A percentile compares a stretch with the other conserved stretches of the same genome.
Conservation (phyloP, 2,113 vertebrate species). For the Pristiophorus japonicus region DNA sequence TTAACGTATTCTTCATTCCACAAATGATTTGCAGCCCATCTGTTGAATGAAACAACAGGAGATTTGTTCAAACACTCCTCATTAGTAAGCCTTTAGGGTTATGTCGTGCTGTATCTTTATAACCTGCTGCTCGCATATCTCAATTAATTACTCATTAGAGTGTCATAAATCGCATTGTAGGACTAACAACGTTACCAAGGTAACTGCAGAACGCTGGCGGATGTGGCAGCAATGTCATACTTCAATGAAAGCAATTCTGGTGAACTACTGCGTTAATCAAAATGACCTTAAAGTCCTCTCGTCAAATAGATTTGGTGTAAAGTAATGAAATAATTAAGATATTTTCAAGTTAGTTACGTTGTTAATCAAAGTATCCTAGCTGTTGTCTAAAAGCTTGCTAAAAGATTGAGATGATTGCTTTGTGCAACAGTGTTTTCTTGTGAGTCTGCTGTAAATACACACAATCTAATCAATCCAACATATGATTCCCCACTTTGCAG, state of each 20-base stretch:
- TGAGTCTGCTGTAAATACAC: not conserved
- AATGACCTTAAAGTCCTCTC: conserved; percentile 11
- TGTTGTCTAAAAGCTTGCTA: not conserved
- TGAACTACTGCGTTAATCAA: conserved; percentile 19
- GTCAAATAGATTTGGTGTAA: not conserved
- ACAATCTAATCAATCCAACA: not conserved
- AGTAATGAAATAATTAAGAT: not conserved
- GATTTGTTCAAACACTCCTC: conserved; percentile 8
- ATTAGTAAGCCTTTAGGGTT: conserved; percentile 31
- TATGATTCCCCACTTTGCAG: not conserved
- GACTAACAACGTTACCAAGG: conserved; percentile 11
- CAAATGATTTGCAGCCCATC: not conserved
- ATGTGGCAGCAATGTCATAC: conserved; percentile 30
- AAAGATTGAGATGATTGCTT: not conserved
- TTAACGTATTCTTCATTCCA: not conserved
- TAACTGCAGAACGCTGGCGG: not conserved
- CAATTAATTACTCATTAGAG: conserved; percentile 35
- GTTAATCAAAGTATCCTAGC: not conserved
- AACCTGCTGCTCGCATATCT: conserved; percentile 20
- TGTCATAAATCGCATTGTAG: conserved; percentile 17
- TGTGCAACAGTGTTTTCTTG: too few species aligned
- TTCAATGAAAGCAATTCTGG: conserved; percentile 1
- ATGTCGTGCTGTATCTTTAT: conserved; percentile 17
- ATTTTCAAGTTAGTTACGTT: not conserved
- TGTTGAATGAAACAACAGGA: conserved; percentile 20